Evolutionary conservation across 2,888 invertebrate species (phyloP).

Genomic region (Drepana falcataria): DNA sequence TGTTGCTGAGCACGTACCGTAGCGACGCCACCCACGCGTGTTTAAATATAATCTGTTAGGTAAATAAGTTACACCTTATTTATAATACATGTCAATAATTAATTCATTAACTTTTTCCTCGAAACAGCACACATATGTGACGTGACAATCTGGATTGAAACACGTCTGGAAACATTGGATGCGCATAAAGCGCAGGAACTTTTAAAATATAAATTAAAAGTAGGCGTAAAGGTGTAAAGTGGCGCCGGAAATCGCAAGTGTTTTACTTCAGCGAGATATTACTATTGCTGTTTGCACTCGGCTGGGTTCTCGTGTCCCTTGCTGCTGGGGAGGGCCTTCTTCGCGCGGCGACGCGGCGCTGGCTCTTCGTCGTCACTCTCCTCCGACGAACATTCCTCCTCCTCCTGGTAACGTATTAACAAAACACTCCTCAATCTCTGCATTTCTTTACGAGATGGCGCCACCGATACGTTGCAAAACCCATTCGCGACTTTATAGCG

Average conservation of each 20-base stretch:
- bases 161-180: too few relatives aligned
- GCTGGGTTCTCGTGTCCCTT: constrained; percentile 68
- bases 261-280: background rate
- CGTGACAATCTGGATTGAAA: too few relatives aligned
- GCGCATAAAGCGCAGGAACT: too few relatives aligned
- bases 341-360: constrained; percentile 60
- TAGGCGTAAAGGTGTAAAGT: background rate
- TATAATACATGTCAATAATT: too few relatives aligned
- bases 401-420: constrained; percentile 48
- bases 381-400: constrained; percentile 77
- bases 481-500: background rate
- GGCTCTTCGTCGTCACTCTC: constrained; percentile 80
- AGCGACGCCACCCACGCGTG: background rate
- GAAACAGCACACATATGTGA: too few relatives aligned
- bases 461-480: background rate
- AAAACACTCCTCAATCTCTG: constrained; percentile 11
- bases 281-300: constrained; percentile 87
- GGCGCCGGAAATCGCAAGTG: background rate
- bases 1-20: background rate
- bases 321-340: constrained; percentile 29
- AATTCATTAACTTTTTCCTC: too few relatives aligned
- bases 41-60: background rate
- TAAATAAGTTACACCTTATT: too few relatives aligned
- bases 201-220: background rate
- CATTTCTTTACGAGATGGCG: background rate